These are phyloP conservation scores for Luffia ferchaultella DNA, from an alignment of 2,888 invertebrate species.

Conservation along the genomic window DNA sequence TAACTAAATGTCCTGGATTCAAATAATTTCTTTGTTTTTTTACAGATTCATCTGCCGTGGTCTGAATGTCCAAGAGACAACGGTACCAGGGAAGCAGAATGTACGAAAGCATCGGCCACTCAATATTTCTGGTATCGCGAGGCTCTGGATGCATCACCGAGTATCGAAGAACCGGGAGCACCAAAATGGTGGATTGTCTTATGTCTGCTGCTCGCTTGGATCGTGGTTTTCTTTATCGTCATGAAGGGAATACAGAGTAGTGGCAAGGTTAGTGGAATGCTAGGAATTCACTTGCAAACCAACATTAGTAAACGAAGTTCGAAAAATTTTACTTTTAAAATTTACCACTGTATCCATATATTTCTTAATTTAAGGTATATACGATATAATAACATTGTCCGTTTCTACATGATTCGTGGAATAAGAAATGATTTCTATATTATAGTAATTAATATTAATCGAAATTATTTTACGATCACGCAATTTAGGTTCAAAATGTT, in stretches of 20 bases:
- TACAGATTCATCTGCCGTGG: constrained; percentile 85
- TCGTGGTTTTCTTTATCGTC: constrained; percentile 91
- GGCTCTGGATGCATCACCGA: constrained; percentile 86
- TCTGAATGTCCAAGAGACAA: constrained; percentile 78
- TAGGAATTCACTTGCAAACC: neutral
- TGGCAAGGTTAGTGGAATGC: constrained; percentile 80
- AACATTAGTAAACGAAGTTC: no score
- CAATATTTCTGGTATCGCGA: constrained; percentile 94
- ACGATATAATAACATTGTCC: no score
- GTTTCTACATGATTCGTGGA: no score
- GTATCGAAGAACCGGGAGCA: constrained; percentile 83
- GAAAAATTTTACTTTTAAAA: no score
- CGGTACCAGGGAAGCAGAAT: constrained; percentile 75
- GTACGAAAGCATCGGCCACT: constrained; percentile 84
- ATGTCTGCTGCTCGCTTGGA: constrained; percentile 88
- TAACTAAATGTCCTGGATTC: no score
- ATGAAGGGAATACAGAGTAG: constrained; percentile 97
- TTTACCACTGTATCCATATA: no score
- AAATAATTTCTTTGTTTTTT: no score
- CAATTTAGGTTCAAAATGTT: no score
- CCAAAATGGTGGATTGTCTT: constrained; percentile 94
- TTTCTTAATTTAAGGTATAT: no score
- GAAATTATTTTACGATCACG: no score
- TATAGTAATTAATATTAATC: no score
- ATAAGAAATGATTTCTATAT: no score